Evolutionary conservation across 2,888 invertebrate genomes (phyloP).

Genomic region (Tupiocoris notatus): DNA sequence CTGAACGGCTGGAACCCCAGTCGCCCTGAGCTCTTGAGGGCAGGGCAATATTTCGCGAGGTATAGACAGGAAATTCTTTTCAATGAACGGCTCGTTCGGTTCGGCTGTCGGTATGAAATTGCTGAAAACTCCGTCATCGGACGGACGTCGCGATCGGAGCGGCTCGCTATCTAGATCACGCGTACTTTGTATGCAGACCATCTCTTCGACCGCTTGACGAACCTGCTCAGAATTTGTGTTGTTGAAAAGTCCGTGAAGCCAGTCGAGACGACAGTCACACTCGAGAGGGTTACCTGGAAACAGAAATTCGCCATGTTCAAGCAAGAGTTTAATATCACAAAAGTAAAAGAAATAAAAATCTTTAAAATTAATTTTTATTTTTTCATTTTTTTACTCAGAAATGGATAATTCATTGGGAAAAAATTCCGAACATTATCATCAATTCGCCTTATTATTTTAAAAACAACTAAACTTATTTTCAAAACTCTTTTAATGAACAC

Average conservation of each 20-base stretch:
- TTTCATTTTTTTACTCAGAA: too few species aligned
- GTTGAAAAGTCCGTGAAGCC: constrained; percentile 73
- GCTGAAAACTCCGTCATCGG: constrained; percentile 23
- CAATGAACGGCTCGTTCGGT: constrained; percentile 21
- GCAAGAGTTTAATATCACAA: too few species aligned
- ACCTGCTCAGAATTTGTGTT: constrained; percentile 70
- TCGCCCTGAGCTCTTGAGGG: constrained; percentile 53
- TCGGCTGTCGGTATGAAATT: constrained; percentile 12
- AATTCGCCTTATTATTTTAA: too few species aligned
- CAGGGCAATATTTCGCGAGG: constrained; percentile 53
- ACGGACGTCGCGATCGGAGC: not conserved
- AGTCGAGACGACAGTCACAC: constrained; percentile 78
- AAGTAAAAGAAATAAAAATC: too few species aligned
- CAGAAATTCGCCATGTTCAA: too few species aligned
- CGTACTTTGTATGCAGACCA: constrained; percentile 61
- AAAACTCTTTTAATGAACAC: too few species aligned
- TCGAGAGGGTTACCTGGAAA: constrained; percentile 75
- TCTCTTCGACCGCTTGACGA: constrained; percentile 66
- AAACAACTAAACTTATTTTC: too few species aligned
- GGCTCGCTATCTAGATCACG: constrained; percentile 22
- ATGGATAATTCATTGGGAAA: too few species aligned
- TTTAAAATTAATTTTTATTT: too few species aligned
- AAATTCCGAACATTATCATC: too few species aligned
- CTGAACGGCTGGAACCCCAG: constrained; percentile 43
- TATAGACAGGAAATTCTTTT: constrained; percentile 41